Percentiles rank a stretch among this genome's conserved stretches.
Conservation (phyloP, 2,797 vertebrate species). For the Meda fulgida region DNA sequence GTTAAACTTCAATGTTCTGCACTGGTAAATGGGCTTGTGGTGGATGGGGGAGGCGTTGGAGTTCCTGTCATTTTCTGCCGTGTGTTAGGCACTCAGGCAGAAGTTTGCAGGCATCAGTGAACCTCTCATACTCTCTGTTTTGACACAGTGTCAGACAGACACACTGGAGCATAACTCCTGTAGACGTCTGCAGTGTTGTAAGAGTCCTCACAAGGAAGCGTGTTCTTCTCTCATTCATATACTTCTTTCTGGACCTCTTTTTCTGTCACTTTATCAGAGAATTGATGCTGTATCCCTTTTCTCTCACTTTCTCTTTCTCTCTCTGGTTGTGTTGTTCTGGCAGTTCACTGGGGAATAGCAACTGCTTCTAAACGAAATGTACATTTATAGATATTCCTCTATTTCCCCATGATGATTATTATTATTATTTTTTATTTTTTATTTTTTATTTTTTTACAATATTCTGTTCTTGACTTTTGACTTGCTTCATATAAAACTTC, state of each 20-base stretch:
- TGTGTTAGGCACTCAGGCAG: conserved; percentile 20
- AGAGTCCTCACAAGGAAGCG: conserved; percentile 32
- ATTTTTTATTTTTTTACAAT: too few species aligned
- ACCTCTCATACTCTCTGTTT: conserved; percentile 44
- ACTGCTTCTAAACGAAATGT: conserved; percentile 34
- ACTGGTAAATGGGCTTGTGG: conserved; percentile 20
- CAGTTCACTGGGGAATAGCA: conserved; percentile 34
- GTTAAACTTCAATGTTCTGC: background rate
- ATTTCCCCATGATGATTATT: conserved; percentile 28
- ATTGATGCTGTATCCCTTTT: background rate
- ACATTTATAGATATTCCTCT: conserved; percentile 51
- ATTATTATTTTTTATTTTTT: too few species aligned
- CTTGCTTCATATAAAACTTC: conserved; percentile 38
- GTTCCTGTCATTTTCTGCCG: conserved; percentile 21
- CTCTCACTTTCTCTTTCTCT: conserved; percentile 6
- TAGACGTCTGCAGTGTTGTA: conserved; percentile 41
- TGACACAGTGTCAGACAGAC: conserved; percentile 44
- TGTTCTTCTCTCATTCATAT: conserved; percentile 26
- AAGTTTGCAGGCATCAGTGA: conserved; percentile 49
- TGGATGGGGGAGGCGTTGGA: background rate
- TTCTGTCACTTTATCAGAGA: conserved; percentile 22
- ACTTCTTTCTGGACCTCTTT: background rate
- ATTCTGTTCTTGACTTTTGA: too few species aligned
- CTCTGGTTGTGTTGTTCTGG: conserved; percentile 26
- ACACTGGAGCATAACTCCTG: conserved; percentile 43